Evolutionary conservation across 1,140 invertebrate species (phyloP).

Genomic region (Samia ricini): DNA sequence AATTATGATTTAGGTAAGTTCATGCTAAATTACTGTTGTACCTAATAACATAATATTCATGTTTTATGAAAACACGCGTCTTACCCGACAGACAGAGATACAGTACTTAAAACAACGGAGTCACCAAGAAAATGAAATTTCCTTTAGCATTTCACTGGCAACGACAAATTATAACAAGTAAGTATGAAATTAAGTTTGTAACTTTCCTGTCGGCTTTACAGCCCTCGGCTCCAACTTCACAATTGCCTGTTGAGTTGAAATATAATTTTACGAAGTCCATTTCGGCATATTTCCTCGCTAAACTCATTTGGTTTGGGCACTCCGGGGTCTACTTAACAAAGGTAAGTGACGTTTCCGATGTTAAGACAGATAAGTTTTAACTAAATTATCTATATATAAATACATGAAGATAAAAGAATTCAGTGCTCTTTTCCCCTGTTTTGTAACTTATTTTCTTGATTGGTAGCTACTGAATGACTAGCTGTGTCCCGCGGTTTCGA

Average conservation of each 20-base stretch:
- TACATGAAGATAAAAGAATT: no score
- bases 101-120: not conserved
- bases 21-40: not conserved
- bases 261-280: slow-evolving; percentile 11
- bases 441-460: no score
- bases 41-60: not conserved
- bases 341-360: not conserved
- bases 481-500: no score
- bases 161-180: slow-evolving; percentile 20
- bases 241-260: slow-evolving; percentile 14
- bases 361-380: not conserved
- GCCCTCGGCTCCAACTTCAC: slow-evolving; percentile 8
- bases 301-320: not conserved
- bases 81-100: not conserved
- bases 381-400: no score
- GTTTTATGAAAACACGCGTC: not conserved
- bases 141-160: slow-evolving; percentile 14
- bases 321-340: not conserved
- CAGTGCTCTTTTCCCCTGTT: no score
- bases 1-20: not conserved
- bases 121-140: slow-evolving; percentile 18
- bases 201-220: slow-evolving; percentile 10
- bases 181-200: slow-evolving; percentile 19
- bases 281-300: slow-evolving; percentile 2
- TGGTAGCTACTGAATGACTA: no score